Conservation (phyloP, 1,140 invertebrate genomes). For the Bombus affinis region DNA sequence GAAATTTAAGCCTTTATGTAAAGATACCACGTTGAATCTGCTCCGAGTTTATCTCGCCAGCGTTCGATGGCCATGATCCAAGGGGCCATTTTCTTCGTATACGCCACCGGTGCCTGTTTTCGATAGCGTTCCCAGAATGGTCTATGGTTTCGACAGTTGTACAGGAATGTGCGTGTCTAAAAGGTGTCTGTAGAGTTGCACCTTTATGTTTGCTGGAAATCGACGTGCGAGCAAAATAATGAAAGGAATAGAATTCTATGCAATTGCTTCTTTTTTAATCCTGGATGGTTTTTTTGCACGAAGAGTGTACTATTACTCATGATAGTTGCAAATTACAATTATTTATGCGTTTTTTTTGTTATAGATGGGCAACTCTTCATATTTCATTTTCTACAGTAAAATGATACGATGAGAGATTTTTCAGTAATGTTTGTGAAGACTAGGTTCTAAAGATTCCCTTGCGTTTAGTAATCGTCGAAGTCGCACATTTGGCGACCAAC, state of each 20-base stretch:
- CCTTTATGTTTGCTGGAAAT: background rate
- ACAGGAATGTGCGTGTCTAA: background rate
- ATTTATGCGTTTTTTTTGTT: too few relatives aligned
- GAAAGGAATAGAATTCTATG: background rate
- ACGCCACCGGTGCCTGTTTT: background rate
- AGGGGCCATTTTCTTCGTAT: slow-evolving; percentile 6
- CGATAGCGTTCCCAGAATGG: background rate
- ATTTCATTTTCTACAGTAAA: background rate
- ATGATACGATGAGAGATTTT: too few relatives aligned
- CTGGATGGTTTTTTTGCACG: too few relatives aligned
- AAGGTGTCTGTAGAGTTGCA: background rate
- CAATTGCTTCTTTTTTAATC: too few relatives aligned
- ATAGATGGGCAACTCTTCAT: background rate
- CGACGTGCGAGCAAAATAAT: background rate
- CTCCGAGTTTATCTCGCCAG: slow-evolving; percentile 38
- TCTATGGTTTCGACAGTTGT: too few relatives aligned
- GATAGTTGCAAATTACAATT: background rate
- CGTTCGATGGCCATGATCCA: slow-evolving; percentile 3
- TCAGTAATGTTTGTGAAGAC: too few relatives aligned
- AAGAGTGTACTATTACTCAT: too few relatives aligned
- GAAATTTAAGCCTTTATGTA: slow-evolving; percentile 62
- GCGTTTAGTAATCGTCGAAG: too few relatives aligned
- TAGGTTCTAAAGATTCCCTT: too few relatives aligned
- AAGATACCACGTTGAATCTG: slow-evolving; percentile 33
- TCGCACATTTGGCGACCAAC: too few relatives aligned